Evolutionary conservation across 2,888 invertebrate species (phyloP).

Genomic region (Scaptomyza polygonia): DNA sequence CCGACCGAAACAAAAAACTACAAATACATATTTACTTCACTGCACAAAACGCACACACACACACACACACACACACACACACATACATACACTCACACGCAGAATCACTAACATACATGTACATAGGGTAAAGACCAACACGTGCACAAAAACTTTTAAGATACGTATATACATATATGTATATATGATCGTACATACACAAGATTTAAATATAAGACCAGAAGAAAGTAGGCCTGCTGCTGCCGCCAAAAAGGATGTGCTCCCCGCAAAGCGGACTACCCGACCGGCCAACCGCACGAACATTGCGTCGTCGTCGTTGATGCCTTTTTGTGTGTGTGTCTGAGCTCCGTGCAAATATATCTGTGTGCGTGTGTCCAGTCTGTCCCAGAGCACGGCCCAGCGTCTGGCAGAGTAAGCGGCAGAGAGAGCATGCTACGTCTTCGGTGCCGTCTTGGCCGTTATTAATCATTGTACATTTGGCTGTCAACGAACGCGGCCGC

Average conservation of each 20-base stretch:
- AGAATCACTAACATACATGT: neutral
- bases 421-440: conserved; percentile 68
- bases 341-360: conserved; percentile 41
- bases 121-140: conserved; percentile 24
- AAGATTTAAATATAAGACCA: conserved; percentile 62
- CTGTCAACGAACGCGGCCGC: conserved; percentile 83
- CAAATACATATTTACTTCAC: conserved; percentile 30
- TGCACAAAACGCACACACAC: conserved; percentile 19
- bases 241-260: conserved; percentile 74
- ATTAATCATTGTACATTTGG: conserved; percentile 84
- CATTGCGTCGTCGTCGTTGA: conserved; percentile 56
- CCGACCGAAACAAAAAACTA: conserved; percentile 36
- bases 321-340: conserved; percentile 43
- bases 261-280: conserved; percentile 44
- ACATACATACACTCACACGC: conserved; percentile 1
- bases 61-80: neutral
- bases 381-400: conserved; percentile 54
- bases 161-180: conserved; percentile 15
- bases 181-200: conserved; percentile 14
- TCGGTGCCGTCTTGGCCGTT: conserved; percentile 78
- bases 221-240: conserved; percentile 73
- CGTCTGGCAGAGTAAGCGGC: conserved; percentile 52
- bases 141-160: conserved; percentile 26
- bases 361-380: conserved; percentile 42
- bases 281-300: conserved; percentile 64